Percentiles rank a stretch among this genome's conserved stretches.
Evolutionary conservation across 2,888 invertebrate genomes (phyloP).

Genomic region (Anaspis maculata): DNA sequence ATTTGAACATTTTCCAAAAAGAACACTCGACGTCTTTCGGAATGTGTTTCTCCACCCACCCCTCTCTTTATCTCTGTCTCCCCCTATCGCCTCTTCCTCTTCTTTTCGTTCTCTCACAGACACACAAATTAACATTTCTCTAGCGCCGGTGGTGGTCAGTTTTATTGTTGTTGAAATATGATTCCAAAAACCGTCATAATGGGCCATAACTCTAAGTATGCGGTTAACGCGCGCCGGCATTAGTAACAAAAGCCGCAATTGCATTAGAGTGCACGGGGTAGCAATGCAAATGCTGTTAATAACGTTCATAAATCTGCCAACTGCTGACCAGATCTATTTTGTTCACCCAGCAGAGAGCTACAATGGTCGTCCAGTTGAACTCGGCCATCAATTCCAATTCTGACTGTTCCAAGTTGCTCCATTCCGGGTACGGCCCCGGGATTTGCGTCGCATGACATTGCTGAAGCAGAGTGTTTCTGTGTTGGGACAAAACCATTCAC

Average conservation of each 20-base stretch:
- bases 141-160: conserved; percentile 10
- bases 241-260: conserved; percentile 33
- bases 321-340: conserved; percentile 29
- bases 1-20: too few species aligned
- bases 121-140: too few species aligned
- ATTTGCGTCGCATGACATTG: too few species aligned
- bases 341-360: conserved; percentile 10
- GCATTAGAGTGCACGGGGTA: conserved; percentile 25
- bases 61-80: too few species aligned
- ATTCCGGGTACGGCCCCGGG: too few species aligned
- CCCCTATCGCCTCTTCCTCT: too few species aligned
- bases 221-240: conserved; percentile 26
- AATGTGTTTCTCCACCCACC: too few species aligned
- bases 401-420: conserved; percentile 9
- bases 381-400: conserved; percentile 13
- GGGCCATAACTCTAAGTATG: conserved; percentile 31
- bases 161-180: conserved; percentile 16
- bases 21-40: too few species aligned
- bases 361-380: conserved; percentile 10
- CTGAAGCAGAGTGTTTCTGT: too few species aligned
- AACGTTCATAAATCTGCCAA: conserved; percentile 31
- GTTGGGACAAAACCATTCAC: too few species aligned
- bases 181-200: conserved; percentile 26
- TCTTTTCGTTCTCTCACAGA: conserved; percentile 9
- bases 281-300: conserved; percentile 31